phyloP scores from a whole-genome alignment of 2,113 vertebrate species.

The Phainopepla nitens region DNA sequence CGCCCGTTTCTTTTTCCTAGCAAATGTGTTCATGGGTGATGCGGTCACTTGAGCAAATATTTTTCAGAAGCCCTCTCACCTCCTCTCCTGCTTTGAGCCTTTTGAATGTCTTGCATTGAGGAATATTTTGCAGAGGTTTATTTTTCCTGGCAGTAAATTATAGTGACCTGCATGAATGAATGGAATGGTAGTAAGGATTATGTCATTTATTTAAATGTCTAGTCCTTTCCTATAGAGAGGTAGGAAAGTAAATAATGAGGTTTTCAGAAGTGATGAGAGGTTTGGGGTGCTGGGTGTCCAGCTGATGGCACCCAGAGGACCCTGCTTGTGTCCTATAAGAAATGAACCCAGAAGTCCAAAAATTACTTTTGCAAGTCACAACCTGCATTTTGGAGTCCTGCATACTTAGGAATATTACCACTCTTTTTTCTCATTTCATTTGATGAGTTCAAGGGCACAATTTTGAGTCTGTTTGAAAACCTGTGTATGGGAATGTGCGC shows the following conservation, averaged over 20 bases:
- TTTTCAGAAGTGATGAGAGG: not conserved
- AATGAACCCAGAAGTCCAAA: not conserved
- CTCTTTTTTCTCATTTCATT: not conserved
- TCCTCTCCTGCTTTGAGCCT: not conserved
- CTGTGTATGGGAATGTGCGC: not conserved
- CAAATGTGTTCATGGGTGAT: not conserved
- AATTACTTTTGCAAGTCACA: not conserved
- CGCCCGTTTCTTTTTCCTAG: not conserved
- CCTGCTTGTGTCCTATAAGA: not conserved
- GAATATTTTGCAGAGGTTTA: constrained; percentile 50
- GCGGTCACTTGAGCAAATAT: constrained; percentile 45
- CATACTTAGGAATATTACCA: accelerated
- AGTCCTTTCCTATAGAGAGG: constrained; percentile 40
- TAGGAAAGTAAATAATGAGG: constrained; percentile 47
- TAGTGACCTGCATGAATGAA: constrained; percentile 55
- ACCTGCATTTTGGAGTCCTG: not conserved
- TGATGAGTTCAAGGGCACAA: not conserved
- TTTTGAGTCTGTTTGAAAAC: not conserved
- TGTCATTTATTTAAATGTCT: constrained; percentile 66
- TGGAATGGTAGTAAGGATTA: constrained; percentile 60
- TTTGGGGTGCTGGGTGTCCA: not conserved
- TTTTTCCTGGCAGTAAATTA: constrained; percentile 64
- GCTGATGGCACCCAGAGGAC: not conserved
- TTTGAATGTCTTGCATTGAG: constrained; percentile 53
- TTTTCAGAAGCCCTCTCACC: constrained; percentile 38